Evolutionary conservation across 1,140 invertebrate genomes (phyloP), one percentile per base, ranked within the genome.

Genomic region (Pissodes strobi): DNA sequence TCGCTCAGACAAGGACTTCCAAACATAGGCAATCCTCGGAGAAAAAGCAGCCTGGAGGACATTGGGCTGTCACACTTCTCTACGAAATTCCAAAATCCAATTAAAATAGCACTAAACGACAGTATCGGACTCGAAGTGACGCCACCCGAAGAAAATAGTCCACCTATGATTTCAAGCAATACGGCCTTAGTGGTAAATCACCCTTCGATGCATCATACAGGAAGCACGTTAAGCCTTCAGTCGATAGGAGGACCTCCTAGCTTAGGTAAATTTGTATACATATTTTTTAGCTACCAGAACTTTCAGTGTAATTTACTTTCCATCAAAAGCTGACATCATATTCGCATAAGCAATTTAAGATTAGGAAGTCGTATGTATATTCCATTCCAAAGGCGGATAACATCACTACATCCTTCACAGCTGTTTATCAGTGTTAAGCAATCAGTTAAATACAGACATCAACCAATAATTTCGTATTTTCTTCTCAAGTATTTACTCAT

Each of bases 1-100:
- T n/a, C n/a, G n/a, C n/a, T n/a, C n/a, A n/a, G n/a, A n/a, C n/a
- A n/a, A n/a, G n/a, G 46, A 38, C 79, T 72, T 70, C 83, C n/a
- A n/a, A n/a, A 73, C 45, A 78, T 80, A 51, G 82, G 81, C 67
- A 81, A 76, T 72, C 82, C 73, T 5, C 79, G 86, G 21, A 79
- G 90, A 55, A 93, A 93, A 74, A 91, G 88, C 76, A 92, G 90
- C 72, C 81, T 92, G 25, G 92, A 94, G 78, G 91, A 94, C 77
- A 89, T 94, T 64, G 92, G 92, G 52, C 83, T 92, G 55, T 89
- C 88, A 30, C 88, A 90, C 70, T 88, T 87, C 70, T 84, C 85
- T 68, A 84, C 86, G 61, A 84, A 83, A 64, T 81, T 82, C 65
- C 82, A 82, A 49, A 87, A 90, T 67, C 85, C 89, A 27, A 92